These are phyloP conservation scores for Eidolon dupreanum DNA, from an alignment of 2,797 vertebrate species.

Conservation along the genomic window DNA sequence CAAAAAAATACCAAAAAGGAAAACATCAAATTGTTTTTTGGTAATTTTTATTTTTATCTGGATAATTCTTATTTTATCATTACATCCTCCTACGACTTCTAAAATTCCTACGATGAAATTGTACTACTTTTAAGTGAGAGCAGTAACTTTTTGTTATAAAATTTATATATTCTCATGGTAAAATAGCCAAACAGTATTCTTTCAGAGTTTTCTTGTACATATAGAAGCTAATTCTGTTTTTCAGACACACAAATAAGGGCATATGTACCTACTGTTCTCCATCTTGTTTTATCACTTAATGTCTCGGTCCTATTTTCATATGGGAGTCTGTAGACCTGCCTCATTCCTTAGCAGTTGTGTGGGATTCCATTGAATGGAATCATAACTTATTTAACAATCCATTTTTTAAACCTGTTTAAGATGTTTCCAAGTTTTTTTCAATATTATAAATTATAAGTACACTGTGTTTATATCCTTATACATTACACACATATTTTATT, in stretches of 20 bases:
- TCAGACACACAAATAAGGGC: neutral
- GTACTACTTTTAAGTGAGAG: neutral
- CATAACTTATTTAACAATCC: neutral
- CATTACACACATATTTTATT: neutral
- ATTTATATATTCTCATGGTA: neutral
- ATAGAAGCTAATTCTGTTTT: neutral
- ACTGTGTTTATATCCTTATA: neutral
- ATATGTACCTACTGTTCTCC: neutral
- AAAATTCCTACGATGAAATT: neutral
- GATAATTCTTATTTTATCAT: neutral
- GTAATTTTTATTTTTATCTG: neutral
- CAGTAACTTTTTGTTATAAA: neutral
- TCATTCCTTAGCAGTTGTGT: neutral
- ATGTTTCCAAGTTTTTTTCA: neutral
- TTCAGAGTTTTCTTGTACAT: neutral
- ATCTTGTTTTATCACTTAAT: conserved; percentile 1
- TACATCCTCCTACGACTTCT: neutral
- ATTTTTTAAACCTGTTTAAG: conserved; percentile 16
- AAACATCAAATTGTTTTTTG: neutral
- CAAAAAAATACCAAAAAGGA: neutral
- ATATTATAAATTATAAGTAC: neutral
- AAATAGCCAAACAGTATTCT: neutral
- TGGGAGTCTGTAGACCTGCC: neutral
- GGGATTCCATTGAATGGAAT: neutral
- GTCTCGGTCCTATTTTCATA: neutral